Percentiles rank a stretch among this genome's conserved stretches.
Conservation (phyloP, 1,140 invertebrate genomes). For the Drosophila punjabiensis region DNA sequence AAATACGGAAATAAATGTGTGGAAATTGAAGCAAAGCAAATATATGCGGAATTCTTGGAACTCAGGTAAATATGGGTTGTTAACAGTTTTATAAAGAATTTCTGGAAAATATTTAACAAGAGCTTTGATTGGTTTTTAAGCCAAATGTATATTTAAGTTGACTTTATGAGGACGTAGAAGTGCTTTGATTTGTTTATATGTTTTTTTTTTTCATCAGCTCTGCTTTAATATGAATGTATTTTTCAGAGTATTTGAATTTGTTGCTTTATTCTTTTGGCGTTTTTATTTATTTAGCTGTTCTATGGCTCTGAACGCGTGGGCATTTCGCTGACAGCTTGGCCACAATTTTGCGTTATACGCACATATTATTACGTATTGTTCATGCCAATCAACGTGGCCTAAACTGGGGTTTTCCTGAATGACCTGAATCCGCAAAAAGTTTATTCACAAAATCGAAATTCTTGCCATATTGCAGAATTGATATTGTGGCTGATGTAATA, state of each 20-base stretch:
- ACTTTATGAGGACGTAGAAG: too few relatives aligned
- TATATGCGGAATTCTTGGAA: neutral
- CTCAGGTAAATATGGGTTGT: neutral
- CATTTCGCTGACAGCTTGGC: constrained; percentile 35
- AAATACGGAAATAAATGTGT: neutral
- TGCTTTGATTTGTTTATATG: too few relatives aligned
- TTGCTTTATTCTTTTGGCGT: neutral
- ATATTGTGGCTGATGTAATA: constrained; percentile 20
- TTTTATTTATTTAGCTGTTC: constrained; percentile 22
- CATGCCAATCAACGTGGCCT: constrained; percentile 39
- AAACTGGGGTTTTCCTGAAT: constrained; percentile 10
- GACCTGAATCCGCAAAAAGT: constrained; percentile 17
- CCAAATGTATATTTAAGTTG: neutral
- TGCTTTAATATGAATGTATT: neutral
- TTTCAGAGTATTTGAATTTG: neutral
- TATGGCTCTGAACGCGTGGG: neutral
- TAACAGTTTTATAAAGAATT: neutral
- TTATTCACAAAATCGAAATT: constrained; percentile 3
- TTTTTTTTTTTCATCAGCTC: too few relatives aligned
- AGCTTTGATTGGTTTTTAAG: neutral
- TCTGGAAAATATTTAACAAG: neutral
- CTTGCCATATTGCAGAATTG: constrained; percentile 5
- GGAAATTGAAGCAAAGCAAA: neutral
- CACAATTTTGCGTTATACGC: constrained; percentile 11
- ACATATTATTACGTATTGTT: constrained; percentile 13